Evolutionary conservation across 2,888 invertebrate genomes (phyloP), one percentile per base, ranked within the genome.

Genomic region (Ichneumoninae sp.): DNA sequence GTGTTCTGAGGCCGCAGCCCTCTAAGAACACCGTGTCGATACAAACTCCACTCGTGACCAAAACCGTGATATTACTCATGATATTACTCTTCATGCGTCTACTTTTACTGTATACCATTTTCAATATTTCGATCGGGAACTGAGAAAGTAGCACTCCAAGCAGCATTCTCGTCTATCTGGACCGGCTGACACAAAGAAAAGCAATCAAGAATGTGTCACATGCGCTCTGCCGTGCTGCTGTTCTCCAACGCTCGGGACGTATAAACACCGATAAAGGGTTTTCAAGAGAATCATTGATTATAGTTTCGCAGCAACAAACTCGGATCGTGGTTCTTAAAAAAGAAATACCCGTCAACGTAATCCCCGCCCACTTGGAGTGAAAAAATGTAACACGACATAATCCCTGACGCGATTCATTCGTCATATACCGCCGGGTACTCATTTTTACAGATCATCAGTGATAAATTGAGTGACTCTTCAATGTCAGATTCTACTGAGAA

Each of bases 101-200:
- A 33, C 30, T 70, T 52, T 22, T 52, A 6, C 22, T 30, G 16
- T 7, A 71, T 54, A 13, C 44, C 60, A n/a, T 26, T 60, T 63
- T 60, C 60, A 73, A 60, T 63, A 73, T 30, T 16, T 60, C 73
- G n/a, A 26, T 73, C 47, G 26, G 16, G 16, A 6, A 30, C 57
- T 36, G 3, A 71, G 40, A 13, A 40, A 54, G 7, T 16, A 60
- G 7, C 16, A 30, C 40, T 7, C 44, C 60, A 26, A 44, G 26
- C 4, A 30, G 44, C 57, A 36, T 19, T 30, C 33, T 47, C 60
- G 26, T 60, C 44, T 7, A n/a, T 22, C 40, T 30, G 10, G 40
- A 44, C 33, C 44, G 26, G 60, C 60, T 44, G 60, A 60, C 73
- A 60, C 44, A 16, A 47, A 63, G 47, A 63, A 33, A 47, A 33